Percentiles rank a stretch among this genome's conserved stretches.
Evolutionary conservation across 2,888 invertebrate species (phyloP).

Genomic region (Lamellibrachia columna): DNA sequence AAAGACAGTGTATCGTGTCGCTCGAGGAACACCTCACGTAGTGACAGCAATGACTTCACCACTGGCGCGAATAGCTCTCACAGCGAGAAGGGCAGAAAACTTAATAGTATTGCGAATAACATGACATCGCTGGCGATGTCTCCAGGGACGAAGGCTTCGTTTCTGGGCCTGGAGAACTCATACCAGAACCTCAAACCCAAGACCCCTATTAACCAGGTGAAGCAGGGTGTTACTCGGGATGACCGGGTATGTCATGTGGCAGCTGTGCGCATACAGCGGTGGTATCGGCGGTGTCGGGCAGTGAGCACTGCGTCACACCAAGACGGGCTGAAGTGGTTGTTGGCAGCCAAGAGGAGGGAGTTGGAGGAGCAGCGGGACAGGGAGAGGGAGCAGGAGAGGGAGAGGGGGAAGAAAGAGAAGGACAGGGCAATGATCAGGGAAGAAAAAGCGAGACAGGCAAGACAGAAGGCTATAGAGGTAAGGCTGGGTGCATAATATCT

Average conservation of each 20-base stretch:
- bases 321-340: constrained; percentile 50
- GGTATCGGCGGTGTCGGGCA: constrained; percentile 53
- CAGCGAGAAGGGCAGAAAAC: constrained; percentile 31
- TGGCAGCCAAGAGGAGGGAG: constrained; percentile 51
- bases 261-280: constrained; percentile 60
- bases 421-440: constrained; percentile 54
- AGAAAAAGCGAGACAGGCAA: constrained; percentile 57
- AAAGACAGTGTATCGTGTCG: neutral
- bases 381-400: constrained; percentile 45
- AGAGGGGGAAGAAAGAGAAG: constrained; percentile 43
- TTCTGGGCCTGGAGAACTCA: constrained; percentile 61
- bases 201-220: constrained; percentile 61
- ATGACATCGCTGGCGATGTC: constrained; percentile 58
- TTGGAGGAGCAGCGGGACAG: constrained; percentile 44
- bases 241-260: constrained; percentile 48
- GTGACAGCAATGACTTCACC: neutral
- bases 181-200: constrained; percentile 64
- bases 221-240: constrained; percentile 25
- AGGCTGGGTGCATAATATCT: neutral
- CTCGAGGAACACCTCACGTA: neutral
- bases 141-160: constrained; percentile 51
- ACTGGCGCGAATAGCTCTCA: neutral
- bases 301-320: constrained; percentile 51
- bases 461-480: constrained; percentile 62
- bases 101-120: constrained; percentile 57